These are phyloP conservation scores for Morone saxatilis DNA, from an alignment of 2,113 vertebrate species.

Conservation along the genomic window DNA sequence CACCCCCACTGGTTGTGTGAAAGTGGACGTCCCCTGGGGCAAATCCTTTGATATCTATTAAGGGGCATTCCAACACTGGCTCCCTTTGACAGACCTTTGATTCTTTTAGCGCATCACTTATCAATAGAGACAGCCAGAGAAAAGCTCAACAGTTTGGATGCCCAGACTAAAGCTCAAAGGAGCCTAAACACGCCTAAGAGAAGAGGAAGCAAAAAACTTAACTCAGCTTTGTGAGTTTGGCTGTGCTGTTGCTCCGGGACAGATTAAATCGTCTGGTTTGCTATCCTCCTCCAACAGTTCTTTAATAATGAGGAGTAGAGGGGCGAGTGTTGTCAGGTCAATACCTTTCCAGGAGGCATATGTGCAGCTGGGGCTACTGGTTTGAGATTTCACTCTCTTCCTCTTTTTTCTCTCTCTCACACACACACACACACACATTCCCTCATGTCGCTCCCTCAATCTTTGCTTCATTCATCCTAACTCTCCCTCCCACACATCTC, in stretches of 20 bases:
- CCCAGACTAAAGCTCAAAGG: slow-evolving; percentile 26
- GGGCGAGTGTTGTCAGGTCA: slow-evolving; percentile 29
- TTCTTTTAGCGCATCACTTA: slow-evolving; percentile 40
- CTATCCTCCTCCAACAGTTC: slow-evolving; percentile 61
- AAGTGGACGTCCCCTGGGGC: slow-evolving; percentile 46
- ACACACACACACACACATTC: background rate
- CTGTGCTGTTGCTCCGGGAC: slow-evolving; percentile 24
- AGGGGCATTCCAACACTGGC: slow-evolving; percentile 45
- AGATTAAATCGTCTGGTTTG: slow-evolving; percentile 41
- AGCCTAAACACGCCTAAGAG: background rate
- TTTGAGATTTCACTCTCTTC: slow-evolving; percentile 29
- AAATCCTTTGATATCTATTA: slow-evolving; percentile 59
- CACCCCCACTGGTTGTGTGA: slow-evolving; percentile 47
- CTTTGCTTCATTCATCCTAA: slow-evolving; percentile 59
- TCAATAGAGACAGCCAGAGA: slow-evolving; percentile 49
- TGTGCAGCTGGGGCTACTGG: slow-evolving; percentile 42
- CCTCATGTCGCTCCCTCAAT: slow-evolving; percentile 12
- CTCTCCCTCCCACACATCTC: slow-evolving; percentile 61
- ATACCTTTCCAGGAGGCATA: slow-evolving; percentile 45
- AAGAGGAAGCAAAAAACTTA: background rate
- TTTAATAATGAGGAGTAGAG: slow-evolving; percentile 51
- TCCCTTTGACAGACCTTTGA: slow-evolving; percentile 46
- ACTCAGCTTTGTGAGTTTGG: slow-evolving; percentile 17
- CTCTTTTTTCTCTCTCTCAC: background rate
- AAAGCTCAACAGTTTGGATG: slow-evolving; percentile 40